Evolutionary conservation across 2,888 invertebrate genomes (phyloP).

Genomic region (Andrena bicolor): DNA sequence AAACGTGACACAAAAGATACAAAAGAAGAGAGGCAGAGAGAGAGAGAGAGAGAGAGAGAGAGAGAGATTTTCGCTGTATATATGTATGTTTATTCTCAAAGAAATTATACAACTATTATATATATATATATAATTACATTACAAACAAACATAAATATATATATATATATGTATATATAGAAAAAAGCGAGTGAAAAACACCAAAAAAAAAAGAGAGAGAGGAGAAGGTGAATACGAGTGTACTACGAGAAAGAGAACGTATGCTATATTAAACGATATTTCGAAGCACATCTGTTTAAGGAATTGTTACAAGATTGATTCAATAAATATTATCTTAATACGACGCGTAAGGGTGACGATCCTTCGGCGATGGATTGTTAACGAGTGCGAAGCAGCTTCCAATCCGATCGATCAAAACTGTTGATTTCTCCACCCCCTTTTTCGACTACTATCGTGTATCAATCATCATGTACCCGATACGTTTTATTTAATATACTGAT

Average conservation of each 20-base stretch:
- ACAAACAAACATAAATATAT: slow-evolving; percentile 9
- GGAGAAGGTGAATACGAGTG: slow-evolving; percentile 2
- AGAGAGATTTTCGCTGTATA: slow-evolving; percentile 54
- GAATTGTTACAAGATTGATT: slow-evolving; percentile 65
- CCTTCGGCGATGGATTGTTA: slow-evolving; percentile 23
- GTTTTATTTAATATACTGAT: slow-evolving; percentile 60
- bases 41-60: neutral
- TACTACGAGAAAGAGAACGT: slow-evolving; percentile 35
- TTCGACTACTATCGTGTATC: slow-evolving; percentile 42
- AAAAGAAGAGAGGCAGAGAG: neutral
- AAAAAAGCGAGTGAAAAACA: slow-evolving; percentile 8
- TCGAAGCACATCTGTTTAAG: slow-evolving; percentile 61
- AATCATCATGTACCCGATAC: slow-evolving; percentile 45
- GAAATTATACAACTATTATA: slow-evolving; percentile 56
- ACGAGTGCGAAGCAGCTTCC: slow-evolving; percentile 33
- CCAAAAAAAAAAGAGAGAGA: neutral
- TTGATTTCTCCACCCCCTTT: slow-evolving; percentile 49
- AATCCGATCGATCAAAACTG: slow-evolving; percentile 27
- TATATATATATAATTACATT: slow-evolving; percentile 40
- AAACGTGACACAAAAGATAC: slow-evolving; percentile 10
- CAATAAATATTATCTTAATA: slow-evolving; percentile 64
- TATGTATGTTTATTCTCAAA: slow-evolving; percentile 62
- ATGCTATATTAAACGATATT: slow-evolving; percentile 44
- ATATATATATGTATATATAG: slow-evolving; percentile 38
- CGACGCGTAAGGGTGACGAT: slow-evolving; percentile 23